phyloP scores from a whole-genome alignment of 92 coral and sea anemone species.

The Chrysogorgia sp. region DNA sequence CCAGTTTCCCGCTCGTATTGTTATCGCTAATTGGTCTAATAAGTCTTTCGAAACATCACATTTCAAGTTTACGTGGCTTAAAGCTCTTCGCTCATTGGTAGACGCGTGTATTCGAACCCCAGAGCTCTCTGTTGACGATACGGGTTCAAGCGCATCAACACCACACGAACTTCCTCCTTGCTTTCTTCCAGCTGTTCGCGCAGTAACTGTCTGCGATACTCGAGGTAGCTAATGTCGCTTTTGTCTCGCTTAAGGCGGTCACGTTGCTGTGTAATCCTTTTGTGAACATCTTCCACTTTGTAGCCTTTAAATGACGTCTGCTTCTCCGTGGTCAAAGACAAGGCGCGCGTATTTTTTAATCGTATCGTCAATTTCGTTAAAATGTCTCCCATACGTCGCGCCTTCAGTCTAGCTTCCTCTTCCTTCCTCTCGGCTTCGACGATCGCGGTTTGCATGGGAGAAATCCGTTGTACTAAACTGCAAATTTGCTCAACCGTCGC shows the following conservation, averaged over 20 bases:
- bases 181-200: constrained; percentile 15
- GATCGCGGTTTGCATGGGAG: constrained; percentile 68
- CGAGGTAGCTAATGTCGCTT: constrained; percentile 25
- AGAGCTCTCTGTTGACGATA: constrained; percentile 32
- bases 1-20: no score
- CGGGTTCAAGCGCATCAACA: constrained; percentile 13
- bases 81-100: constrained; percentile 47
- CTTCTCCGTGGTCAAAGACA: not conserved
- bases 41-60: no score
- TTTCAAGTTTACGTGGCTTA: not conserved
- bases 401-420: constrained; percentile 60
- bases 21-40: no score
- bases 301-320: constrained; percentile 30
- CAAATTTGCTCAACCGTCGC: constrained; percentile 19
- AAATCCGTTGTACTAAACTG: constrained; percentile 43
- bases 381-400: constrained; percentile 40
- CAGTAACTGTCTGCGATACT: constrained; percentile 18
- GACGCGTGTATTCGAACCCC: constrained; percentile 13
- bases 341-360: constrained; percentile 11
- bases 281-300: constrained; percentile 10
- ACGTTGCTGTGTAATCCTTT: constrained; percentile 6
- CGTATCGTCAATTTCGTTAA: constrained; percentile 31
- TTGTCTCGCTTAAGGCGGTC: constrained; percentile 15
- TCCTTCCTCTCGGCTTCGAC: constrained; percentile 68
- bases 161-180: not conserved